A percentile compares a stretch with the other conserved stretches of the same genome.
Conservation (phyloP, 2,888 invertebrate species). For the Itoplectis maculator region DNA sequence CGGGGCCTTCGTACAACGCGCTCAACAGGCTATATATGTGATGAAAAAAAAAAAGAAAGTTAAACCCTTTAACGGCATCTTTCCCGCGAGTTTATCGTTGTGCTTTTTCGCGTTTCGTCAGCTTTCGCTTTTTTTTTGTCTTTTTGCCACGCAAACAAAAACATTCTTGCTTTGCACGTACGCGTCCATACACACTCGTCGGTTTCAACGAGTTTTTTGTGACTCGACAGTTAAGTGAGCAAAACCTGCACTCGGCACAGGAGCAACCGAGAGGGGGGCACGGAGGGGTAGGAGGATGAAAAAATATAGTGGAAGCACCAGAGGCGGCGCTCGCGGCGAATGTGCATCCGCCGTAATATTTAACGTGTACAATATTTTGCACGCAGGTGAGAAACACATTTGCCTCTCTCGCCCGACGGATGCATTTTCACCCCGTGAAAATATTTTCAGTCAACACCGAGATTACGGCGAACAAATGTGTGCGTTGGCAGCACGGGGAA, state of each 20-base stretch:
- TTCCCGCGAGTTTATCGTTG: slow-evolving; percentile 7
- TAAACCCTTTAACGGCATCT: slow-evolving; percentile 24
- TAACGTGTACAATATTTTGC: slow-evolving; percentile 17
- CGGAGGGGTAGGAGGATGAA: not conserved
- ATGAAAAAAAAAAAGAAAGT: slow-evolving; percentile 22
- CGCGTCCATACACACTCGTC: not conserved
- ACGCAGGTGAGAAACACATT: not conserved
- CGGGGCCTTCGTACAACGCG: not conserved
- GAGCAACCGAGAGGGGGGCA: not conserved
- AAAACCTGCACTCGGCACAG: not conserved
- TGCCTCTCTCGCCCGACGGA: not conserved
- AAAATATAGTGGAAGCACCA: slow-evolving; percentile 26
- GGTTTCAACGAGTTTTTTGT: slow-evolving; percentile 1
- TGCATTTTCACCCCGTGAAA: slow-evolving; percentile 18
- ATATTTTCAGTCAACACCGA: slow-evolving; percentile 16
- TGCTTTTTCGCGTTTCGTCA: not conserved
- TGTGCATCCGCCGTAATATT: slow-evolving; percentile 15
- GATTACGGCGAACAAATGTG: slow-evolving; percentile 23
- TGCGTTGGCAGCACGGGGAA: not conserved
- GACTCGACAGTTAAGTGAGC: slow-evolving; percentile 15
- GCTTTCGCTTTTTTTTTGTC: too few species aligned
- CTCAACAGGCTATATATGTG: not conserved
- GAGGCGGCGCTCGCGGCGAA: slow-evolving; percentile 4
- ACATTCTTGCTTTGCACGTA: not conserved
- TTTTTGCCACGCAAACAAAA: not conserved